Evolutionary conservation across 2,797 vertebrate species (phyloP).

Genomic region (Lacerta viridis): DNA sequence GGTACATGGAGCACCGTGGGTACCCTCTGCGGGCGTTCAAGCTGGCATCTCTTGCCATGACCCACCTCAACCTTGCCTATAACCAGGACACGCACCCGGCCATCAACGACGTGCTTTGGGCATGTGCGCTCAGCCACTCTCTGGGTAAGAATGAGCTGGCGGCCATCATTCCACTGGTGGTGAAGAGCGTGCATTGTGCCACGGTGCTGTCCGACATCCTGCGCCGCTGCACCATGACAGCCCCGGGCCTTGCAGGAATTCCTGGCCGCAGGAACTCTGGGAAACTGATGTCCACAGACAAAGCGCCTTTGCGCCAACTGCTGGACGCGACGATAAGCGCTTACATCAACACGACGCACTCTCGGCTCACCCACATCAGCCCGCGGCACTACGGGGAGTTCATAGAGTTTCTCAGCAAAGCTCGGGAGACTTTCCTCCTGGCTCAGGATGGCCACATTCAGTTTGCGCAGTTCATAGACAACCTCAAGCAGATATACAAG

Average conservation of each 20-base stretch:
- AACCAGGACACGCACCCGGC: conserved; percentile 99
- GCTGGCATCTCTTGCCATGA: conserved; percentile 96
- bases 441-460: conserved; percentile 97
- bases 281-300: conserved; percentile 98
- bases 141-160: conserved; percentile 98
- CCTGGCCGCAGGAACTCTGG: conserved; percentile 96
- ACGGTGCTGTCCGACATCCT: conserved; percentile 98
- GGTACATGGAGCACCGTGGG: conserved; percentile 95
- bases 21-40: conserved; percentile 97
- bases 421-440: conserved; percentile 95
- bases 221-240: conserved; percentile 95
- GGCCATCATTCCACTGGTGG: conserved; percentile 95
- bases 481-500: conserved; percentile 99
- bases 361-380: conserved; percentile 97
- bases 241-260: conserved; percentile 94
- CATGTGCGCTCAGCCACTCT: conserved; percentile 97
- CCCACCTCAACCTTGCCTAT: conserved; percentile 97
- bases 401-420: conserved; percentile 98
- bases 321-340: conserved; percentile 97
- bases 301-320: conserved; percentile 95
- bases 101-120: conserved; percentile 98
- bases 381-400: conserved; percentile 98
- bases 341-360: conserved; percentile 99
- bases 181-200: conserved; percentile 99
- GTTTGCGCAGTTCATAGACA: conserved; percentile 99